phyloP scores from a whole-genome alignment of 1,140 invertebrate genomes.

The Bombus difficillimus region DNA sequence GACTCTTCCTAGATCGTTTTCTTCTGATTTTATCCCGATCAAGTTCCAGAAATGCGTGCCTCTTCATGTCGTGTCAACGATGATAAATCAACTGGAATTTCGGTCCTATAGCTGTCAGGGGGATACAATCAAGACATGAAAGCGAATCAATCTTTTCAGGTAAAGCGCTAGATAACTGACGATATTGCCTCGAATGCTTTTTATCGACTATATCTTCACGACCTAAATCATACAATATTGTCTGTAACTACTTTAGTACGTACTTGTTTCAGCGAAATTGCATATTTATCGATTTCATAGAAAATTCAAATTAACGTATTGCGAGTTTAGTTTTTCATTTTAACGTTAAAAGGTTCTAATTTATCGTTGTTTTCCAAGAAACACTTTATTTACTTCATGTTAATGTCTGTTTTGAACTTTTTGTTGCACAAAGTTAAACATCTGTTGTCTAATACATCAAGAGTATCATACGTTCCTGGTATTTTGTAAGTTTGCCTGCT shows the following conservation, averaged over 20 bases:
- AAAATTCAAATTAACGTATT: not conserved
- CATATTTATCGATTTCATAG: not conserved
- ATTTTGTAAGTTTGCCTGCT: not conserved
- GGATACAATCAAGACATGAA: conserved; percentile 12
- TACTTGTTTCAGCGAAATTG: not conserved
- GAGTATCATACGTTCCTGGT: not conserved
- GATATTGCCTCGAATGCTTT: conserved; percentile 5
- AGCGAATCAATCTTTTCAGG: conserved; percentile 37
- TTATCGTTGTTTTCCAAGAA: not conserved
- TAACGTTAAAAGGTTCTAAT: not conserved
- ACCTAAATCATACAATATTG: conserved; percentile 4
- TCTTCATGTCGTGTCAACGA: conserved; percentile 28
- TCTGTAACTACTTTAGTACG: not conserved
- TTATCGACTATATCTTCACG: not conserved
- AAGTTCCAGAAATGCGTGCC: conserved; percentile 31
- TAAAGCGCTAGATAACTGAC: not conserved
- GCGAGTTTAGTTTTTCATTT: not conserved
- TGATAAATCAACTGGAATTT: conserved; percentile 46
- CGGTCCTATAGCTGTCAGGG: conserved; percentile 7
- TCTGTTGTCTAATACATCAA: not conserved
- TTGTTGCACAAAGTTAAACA: not conserved
- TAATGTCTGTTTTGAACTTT: too few relatives aligned
- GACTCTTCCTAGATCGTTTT: not conserved
- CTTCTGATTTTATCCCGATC: conserved; percentile 5
- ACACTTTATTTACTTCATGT: not conserved